phyloP scores from a whole-genome alignment of 1,140 invertebrate species.

The Steinernema feltiae region DNA sequence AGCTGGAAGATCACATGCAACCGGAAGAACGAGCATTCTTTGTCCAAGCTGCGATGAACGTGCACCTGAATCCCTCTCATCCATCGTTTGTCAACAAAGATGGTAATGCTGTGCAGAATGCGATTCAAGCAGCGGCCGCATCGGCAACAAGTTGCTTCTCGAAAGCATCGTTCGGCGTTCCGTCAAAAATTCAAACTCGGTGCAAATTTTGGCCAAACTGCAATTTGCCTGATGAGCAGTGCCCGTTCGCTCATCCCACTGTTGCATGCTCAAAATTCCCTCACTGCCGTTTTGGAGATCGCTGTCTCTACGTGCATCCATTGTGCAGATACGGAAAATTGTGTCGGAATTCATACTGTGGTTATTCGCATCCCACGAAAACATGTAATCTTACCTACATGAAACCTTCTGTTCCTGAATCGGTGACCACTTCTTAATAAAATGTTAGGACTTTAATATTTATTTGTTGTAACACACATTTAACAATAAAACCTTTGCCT shows the following conservation, averaged over 20 bases:
- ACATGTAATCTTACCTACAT: background rate
- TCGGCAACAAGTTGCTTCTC: background rate
- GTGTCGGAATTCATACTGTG: background rate
- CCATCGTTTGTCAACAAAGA: background rate
- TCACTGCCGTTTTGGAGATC: background rate
- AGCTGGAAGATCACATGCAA: background rate
- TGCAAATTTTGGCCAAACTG: background rate
- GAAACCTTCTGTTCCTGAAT: too few species aligned
- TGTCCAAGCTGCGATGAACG: background rate
- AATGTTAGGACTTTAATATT: too few species aligned
- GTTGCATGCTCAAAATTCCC: background rate
- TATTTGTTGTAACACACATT: too few species aligned
- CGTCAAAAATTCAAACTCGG: background rate
- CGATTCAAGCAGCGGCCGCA: background rate
- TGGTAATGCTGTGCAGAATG: background rate
- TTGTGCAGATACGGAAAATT: background rate
- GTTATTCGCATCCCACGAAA: background rate
- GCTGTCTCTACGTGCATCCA: background rate
- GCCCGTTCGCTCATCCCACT: background rate
- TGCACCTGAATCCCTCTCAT: background rate
- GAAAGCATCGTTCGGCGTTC: background rate
- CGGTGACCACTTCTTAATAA: too few species aligned
- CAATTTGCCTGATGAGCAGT: background rate
- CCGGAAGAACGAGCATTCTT: background rate
- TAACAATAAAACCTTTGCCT: too few species aligned